These are phyloP conservation scores for Orchestes rusci DNA, from an alignment of 2,888 invertebrate genomes.

Conservation along the genomic window DNA sequence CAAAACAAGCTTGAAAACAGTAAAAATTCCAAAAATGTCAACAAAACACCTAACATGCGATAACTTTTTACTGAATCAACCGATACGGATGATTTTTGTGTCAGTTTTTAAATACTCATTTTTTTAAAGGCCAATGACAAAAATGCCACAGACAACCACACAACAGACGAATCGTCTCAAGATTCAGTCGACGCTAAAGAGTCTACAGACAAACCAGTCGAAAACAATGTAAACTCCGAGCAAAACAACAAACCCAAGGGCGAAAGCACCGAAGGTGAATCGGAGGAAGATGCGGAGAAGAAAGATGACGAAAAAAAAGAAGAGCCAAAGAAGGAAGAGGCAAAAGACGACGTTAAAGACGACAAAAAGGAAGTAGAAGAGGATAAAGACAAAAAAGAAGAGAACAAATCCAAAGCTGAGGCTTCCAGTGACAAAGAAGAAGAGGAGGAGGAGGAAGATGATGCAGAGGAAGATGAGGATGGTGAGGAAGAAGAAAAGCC, in stretches of 20 bases:
- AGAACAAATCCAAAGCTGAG: not conserved
- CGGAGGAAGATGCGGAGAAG: conserved; percentile 22
- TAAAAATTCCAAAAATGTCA: no score
- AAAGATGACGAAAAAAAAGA: conserved; percentile 28
- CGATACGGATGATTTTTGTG: no score
- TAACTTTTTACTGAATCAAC: no score
- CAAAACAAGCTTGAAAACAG: no score
- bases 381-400: not conserved
- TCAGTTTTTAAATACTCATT: no score
- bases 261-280: conserved; percentile 27
- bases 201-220: conserved; percentile 18
- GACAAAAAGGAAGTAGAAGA: conserved; percentile 21
- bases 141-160: conserved; percentile 33
- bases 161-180: conserved; percentile 35
- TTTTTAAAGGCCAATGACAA: conserved; percentile 33
- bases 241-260: conserved; percentile 30
- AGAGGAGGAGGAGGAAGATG: conserved; percentile 14
- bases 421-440: not conserved
- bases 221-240: conserved; percentile 17
- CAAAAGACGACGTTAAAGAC: conserved; percentile 21
- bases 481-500: conserved; percentile 34
- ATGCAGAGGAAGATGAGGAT: conserved; percentile 30
- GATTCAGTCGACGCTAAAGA: conserved; percentile 32
- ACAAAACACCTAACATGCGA: no score
- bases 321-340: conserved; percentile 16